phyloP scores from a whole-genome alignment of 2,797 vertebrate species.

The Cossypha polioptera region DNA sequence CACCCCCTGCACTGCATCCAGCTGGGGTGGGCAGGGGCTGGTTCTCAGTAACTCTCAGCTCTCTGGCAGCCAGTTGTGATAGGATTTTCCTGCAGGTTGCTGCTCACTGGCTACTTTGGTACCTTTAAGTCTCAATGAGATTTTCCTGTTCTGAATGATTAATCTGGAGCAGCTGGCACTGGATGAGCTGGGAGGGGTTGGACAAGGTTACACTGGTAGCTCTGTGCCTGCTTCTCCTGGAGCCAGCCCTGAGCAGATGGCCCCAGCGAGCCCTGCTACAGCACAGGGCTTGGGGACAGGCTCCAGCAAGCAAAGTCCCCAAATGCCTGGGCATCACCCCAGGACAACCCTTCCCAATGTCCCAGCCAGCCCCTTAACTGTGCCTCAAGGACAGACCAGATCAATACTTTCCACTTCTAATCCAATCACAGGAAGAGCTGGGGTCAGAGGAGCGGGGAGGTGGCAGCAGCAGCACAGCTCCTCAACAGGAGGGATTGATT shows the following conservation, averaged over 20 bases:
- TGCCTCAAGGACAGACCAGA: background rate
- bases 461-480: background rate
- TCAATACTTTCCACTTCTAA: background rate
- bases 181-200: background rate
- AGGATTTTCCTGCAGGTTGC: background rate
- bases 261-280: background rate
- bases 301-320: background rate
- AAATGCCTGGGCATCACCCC: background rate
- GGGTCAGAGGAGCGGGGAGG: background rate
- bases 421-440: background rate
- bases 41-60: background rate
- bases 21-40: accelerated
- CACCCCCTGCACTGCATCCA: accelerated
- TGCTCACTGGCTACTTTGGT: background rate
- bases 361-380: background rate
- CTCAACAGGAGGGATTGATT: background rate
- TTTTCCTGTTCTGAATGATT: constrained; percentile 6
- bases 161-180: background rate
- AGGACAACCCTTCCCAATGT: background rate
- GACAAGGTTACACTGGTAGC: accelerated
- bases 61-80: background rate
- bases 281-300: background rate
- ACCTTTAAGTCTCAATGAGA: background rate
- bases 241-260: background rate
- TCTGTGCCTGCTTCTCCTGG: background rate